Percentiles rank a stretch among this genome's conserved stretches.
Conservation (phyloP, 2,797 vertebrate genomes). For the Melopsittacus undulatus region DNA sequence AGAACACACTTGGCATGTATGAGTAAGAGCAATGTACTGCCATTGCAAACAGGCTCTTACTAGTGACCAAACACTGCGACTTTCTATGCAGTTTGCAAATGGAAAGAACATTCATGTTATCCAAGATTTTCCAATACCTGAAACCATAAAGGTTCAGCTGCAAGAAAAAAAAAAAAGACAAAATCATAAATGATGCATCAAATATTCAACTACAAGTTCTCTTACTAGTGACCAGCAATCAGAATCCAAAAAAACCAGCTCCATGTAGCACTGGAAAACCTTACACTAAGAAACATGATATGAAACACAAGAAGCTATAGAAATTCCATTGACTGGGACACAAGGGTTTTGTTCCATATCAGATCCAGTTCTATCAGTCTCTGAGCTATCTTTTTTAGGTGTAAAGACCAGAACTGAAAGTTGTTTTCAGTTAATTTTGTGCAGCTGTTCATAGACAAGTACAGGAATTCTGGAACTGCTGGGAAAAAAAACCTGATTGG, state of each 20-base stretch:
- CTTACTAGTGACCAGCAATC: not conserved
- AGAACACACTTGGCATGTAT: not conserved
- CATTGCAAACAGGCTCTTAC: not conserved
- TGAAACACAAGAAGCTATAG: not conserved
- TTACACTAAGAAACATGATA: not conserved
- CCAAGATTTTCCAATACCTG: not conserved
- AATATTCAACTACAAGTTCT: not conserved
- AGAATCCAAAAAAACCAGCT: not conserved
- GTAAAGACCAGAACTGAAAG: not conserved
- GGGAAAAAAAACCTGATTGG: not conserved
- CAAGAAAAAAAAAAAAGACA: not conserved
- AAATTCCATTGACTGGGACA: not conserved
- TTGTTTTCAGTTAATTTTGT: slow-evolving; percentile 39
- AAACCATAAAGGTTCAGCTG: not conserved
- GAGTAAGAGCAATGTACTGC: not conserved
- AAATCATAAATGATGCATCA: not conserved
- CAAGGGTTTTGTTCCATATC: not conserved
- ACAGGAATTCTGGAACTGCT: slow-evolving; percentile 16
- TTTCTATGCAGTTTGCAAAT: not conserved
- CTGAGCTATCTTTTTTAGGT: not conserved
- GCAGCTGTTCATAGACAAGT: slow-evolving; percentile 43
- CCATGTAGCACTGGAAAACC: not conserved
- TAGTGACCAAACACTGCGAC: not conserved
- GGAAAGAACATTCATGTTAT: not conserved
- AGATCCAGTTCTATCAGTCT: not conserved